Percentiles rank a stretch among this genome's conserved stretches.
Evolutionary conservation across 1,140 invertebrate genomes (phyloP).

Genomic region (Drosophila saltans): DNA sequence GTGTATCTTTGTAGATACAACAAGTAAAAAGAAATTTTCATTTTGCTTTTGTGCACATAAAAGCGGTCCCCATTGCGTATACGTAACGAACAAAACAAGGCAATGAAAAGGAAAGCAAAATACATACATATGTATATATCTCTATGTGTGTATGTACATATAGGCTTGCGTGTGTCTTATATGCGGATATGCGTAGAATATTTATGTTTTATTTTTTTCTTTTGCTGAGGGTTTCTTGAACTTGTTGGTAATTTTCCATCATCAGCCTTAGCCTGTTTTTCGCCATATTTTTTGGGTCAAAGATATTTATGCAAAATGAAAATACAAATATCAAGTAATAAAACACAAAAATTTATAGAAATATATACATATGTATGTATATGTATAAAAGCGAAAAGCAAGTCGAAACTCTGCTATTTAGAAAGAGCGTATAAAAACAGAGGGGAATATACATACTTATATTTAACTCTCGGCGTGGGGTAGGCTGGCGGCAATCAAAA

Average conservation of each 20-base stretch:
- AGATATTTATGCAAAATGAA: slow-evolving; percentile 52
- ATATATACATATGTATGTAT: neutral
- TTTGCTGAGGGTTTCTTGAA: slow-evolving; percentile 51
- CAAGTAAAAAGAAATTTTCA: slow-evolving; percentile 42
- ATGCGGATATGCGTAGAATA: slow-evolving; percentile 43
- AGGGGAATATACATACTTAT: slow-evolving; percentile 33
- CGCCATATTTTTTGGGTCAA: slow-evolving; percentile 55
- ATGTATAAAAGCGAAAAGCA: slow-evolving; percentile 9
- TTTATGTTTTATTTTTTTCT: neutral
- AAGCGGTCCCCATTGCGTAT: slow-evolving; percentile 65
- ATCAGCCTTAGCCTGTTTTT: slow-evolving; percentile 42
- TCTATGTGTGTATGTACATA: slow-evolving; percentile 18
- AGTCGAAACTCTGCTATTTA: slow-evolving; percentile 59
- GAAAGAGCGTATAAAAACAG: slow-evolving; percentile 71
- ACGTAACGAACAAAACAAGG: slow-evolving; percentile 57
- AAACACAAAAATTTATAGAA: slow-evolving; percentile 22
- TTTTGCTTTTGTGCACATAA: slow-evolving; percentile 50
- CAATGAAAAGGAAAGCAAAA: slow-evolving; percentile 42
- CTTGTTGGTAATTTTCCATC: slow-evolving; percentile 63
- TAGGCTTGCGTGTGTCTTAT: neutral
- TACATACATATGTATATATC: neutral
- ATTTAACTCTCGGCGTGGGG: slow-evolving; percentile 18
- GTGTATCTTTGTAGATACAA: slow-evolving; percentile 37
- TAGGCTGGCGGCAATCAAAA: slow-evolving; percentile 60
- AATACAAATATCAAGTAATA: slow-evolving; percentile 10